Conservation (phyloP, 2,113 vertebrate species). For the Pagrus major region DNA sequence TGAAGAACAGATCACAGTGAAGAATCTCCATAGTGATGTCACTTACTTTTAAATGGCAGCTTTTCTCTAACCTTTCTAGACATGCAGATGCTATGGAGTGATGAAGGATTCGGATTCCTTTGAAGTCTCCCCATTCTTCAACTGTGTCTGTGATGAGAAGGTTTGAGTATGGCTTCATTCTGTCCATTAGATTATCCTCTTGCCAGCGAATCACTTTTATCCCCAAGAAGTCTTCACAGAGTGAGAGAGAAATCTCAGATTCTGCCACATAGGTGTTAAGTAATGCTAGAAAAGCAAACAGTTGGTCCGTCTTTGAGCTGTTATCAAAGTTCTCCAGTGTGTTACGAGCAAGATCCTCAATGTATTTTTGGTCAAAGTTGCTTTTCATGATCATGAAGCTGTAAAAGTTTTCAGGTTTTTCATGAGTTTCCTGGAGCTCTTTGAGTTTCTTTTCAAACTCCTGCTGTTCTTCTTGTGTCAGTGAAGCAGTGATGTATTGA, state of each 20-base stretch:
- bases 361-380: slow-evolving; percentile 61
- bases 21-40: slow-evolving; percentile 50
- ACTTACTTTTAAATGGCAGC: not conserved
- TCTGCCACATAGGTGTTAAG: slow-evolving; percentile 53
- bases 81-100: slow-evolving; percentile 55
- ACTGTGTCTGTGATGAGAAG: slow-evolving; percentile 26
- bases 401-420: slow-evolving; percentile 77
- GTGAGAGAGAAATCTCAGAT: slow-evolving; percentile 51
- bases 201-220: rapidly evolving
- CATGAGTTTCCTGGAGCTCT: slow-evolving; percentile 67
- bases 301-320: slow-evolving; percentile 7
- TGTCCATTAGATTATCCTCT: slow-evolving; percentile 35
- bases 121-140: slow-evolving; percentile 43
- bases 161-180: slow-evolving; percentile 63
- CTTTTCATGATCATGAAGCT: slow-evolving; percentile 79
- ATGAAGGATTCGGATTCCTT: slow-evolving; percentile 62
- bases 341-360: slow-evolving; percentile 27
- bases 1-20: slow-evolving; percentile 73
- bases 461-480: slow-evolving; percentile 58
- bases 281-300: slow-evolving; percentile 57
- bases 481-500: slow-evolving; percentile 50
- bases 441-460: slow-evolving; percentile 73
- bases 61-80: slow-evolving; percentile 52
- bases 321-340: slow-evolving; percentile 55
- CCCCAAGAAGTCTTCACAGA: slow-evolving; percentile 64